A percentile compares a stretch with the other conserved stretches of the same genome.
These are phyloP conservation scores for Blomia tropicalis DNA, from an alignment of 2,888 invertebrate genomes.

Conservation along the genomic window DNA sequence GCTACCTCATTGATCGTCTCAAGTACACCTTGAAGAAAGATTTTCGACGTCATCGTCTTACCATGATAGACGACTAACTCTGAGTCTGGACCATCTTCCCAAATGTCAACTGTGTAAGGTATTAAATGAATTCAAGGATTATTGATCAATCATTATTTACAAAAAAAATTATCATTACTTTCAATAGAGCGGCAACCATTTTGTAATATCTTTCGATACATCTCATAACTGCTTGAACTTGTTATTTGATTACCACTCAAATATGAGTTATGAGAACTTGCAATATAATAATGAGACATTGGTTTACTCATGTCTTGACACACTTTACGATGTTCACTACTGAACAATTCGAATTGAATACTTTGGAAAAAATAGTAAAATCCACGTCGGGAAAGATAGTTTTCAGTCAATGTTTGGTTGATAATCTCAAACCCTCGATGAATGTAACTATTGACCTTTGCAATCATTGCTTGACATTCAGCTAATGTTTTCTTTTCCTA, in stretches of 20 bases:
- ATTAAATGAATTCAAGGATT: neutral
- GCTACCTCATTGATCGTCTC: constrained; percentile 40
- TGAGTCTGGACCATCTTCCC: constrained; percentile 42
- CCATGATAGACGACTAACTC: constrained; percentile 45
- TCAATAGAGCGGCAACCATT: constrained; percentile 94
- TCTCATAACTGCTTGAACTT: constrained; percentile 88
- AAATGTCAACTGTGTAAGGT: constrained; percentile 40
- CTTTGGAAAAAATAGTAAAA: neutral
- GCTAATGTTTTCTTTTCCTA: neutral
- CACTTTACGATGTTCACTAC: constrained; percentile 51
- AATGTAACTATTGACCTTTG: neutral
- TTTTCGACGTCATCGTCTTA: constrained; percentile 40
- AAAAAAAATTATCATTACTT: constrained; percentile 31
- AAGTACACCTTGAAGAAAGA: constrained; percentile 38
- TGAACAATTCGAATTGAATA: constrained; percentile 37
- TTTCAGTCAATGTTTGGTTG: constrained; percentile 8
- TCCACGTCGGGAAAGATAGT: neutral
- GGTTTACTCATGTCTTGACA: constrained; percentile 81
- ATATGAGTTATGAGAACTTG: constrained; percentile 94
- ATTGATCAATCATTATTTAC: neutral
- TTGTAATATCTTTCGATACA: constrained; percentile 74
- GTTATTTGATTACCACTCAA: constrained; percentile 93
- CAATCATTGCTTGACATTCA: neutral
- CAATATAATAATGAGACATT: constrained; percentile 81
- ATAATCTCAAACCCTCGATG: neutral